Base-by-base conservation (phyloP, 2,113 vertebrate species). In the Puffinus mauretanicus region DNA sequence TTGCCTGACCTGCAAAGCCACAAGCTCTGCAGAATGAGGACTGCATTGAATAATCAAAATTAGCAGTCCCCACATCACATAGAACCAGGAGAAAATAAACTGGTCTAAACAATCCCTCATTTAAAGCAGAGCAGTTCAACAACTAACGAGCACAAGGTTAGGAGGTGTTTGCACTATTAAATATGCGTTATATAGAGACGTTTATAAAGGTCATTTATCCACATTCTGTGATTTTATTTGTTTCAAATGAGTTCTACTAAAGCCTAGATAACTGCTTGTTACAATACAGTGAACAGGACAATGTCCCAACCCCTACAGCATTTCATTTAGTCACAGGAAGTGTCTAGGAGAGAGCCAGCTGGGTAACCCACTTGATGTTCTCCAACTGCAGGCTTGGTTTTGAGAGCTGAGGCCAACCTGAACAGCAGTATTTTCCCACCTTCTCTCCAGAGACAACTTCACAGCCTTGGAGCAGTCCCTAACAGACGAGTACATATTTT, bases 151-250 rank as follows among this genome's bases (percentile, higher is more conserved):
- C 22, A 51, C n/a, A 42, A 72, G 24, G n/a, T 32, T 44, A 38
- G 0, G 1, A 80, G 18, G 0, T 61, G 44, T n/a, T 65, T 79
- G 72, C 30, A 18, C 17, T 40, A 13, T 27, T 71, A 7, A 64
- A 26, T 25, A 62, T 2, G 5, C 1, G 1, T 34, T 16, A 54
- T 15, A 32, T 0, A n/a, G 0, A 86, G n/a, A 7, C 9, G 2
- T 55, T 54, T 55, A 6, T 21, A 70, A 44, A 72, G 62, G 51
- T 54, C 1, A 70, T 19, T 88, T 70, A 57, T 30, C 25, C 58
- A 17, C 15, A 62, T 54, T 70, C 40, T 54, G 24, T 29, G 76
- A 65, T 24, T 66, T 64, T 9, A 16, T 20, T 30, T 25, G 29
- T 62, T 92, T 57, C 44, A 75, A n/a, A 9, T 6, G 15, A 82